These are phyloP conservation scores for Barbus barbus DNA, from an alignment of 2,113 vertebrate species.

Conservation along the genomic window DNA sequence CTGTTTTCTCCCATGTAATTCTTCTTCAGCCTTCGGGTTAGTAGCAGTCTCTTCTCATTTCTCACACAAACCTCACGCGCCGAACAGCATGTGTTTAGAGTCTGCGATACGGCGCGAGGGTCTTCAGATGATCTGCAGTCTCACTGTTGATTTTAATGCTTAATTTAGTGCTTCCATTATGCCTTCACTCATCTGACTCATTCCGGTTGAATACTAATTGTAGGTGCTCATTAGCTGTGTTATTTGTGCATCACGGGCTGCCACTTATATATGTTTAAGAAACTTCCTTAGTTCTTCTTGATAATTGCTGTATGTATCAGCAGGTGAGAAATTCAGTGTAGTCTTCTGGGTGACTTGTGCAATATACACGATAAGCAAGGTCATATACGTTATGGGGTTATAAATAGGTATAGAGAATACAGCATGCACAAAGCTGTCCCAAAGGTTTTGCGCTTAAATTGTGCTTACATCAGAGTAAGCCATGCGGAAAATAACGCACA, in stretches of 20 bases:
- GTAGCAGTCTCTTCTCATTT: conserved; percentile 26
- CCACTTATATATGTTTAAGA: not conserved
- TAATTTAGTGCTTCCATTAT: conserved; percentile 36
- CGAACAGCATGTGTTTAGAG: conserved; percentile 5
- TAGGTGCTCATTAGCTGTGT: conserved; percentile 15
- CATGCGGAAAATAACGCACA: not conserved
- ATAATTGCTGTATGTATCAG: not conserved
- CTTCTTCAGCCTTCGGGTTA: conserved; percentile 6
- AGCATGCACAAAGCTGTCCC: not conserved
- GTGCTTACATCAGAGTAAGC: not conserved
- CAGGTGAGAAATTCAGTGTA: conserved; percentile 4
- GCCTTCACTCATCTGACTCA: conserved; percentile 30
- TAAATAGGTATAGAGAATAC: not conserved
- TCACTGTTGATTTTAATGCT: conserved; percentile 34
- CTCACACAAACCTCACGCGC: not conserved
- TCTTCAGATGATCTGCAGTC: no score
- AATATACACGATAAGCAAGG: not conserved
- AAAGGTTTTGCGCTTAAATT: not conserved
- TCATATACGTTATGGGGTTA: not conserved
- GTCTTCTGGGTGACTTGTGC: not conserved
- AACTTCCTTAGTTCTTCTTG: not conserved
- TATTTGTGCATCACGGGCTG: not conserved
- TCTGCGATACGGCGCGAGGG: not conserved
- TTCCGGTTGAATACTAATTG: conserved; percentile 31
- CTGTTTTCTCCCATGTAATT: conserved; percentile 25